Conservation (phyloP, 1,140 invertebrate species). For the Bombus impatiens region DNA sequence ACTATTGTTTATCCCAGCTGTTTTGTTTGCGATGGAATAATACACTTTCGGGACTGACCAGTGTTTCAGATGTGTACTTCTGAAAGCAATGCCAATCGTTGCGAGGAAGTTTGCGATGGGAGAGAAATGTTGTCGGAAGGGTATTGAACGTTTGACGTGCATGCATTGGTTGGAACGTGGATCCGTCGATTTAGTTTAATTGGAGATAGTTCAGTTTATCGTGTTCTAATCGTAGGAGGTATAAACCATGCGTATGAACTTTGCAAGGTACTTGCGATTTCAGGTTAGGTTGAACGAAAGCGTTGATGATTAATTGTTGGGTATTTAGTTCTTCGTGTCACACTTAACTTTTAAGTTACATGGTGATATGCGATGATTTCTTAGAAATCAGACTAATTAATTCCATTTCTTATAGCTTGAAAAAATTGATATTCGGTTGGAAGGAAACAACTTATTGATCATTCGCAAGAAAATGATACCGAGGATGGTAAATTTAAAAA, state of each 20-base stretch:
- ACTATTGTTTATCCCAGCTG: not conserved
- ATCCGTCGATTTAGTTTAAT: not conserved
- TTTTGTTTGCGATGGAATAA: constrained; percentile 17
- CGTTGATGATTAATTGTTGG: too few relatives aligned
- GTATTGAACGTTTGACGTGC: not conserved
- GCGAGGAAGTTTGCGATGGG: not conserved
- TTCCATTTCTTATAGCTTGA: too few relatives aligned
- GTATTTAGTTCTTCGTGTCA: too few relatives aligned
- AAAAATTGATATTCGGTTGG: too few relatives aligned
- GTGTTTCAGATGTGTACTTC: not conserved
- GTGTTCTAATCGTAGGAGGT: not conserved
- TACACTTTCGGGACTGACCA: not conserved
- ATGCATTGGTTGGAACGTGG: not conserved
- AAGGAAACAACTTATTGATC: too few relatives aligned
- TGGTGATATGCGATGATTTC: too few relatives aligned
- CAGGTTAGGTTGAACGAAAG: not conserved
- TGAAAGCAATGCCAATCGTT: not conserved
- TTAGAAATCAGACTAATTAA: too few relatives aligned
- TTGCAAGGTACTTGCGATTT: not conserved
- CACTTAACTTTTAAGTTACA: too few relatives aligned
- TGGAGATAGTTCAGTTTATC: not conserved
- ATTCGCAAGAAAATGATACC: too few relatives aligned
- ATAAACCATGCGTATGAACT: not conserved
- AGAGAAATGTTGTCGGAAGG: not conserved
- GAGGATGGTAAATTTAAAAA: too few relatives aligned